phyloP scores from a whole-genome alignment of 2,113 vertebrate species.

The Aplodontia rufa region DNA sequence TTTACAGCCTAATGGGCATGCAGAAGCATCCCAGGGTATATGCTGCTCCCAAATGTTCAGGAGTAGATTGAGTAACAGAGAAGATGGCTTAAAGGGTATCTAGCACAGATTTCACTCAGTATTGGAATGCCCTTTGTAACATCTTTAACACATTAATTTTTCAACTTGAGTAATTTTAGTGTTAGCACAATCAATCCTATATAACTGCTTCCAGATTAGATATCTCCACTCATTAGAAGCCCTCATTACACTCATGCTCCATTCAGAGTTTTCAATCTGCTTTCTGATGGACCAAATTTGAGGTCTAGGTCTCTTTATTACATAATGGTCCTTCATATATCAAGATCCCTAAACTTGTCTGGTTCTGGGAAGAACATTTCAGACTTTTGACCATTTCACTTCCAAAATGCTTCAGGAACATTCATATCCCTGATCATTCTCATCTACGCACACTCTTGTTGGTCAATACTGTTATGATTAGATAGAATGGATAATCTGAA shows the following conservation, averaged over 20 bases:
- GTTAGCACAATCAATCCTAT: neutral
- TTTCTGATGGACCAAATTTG: neutral
- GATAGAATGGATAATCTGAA: neutral
- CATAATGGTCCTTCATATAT: neutral
- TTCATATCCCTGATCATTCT: neutral
- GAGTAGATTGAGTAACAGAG: neutral
- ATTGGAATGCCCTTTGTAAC: neutral
- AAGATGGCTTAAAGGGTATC: neutral
- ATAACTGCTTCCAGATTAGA: neutral
- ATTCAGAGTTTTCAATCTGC: neutral
- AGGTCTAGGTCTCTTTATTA: neutral
- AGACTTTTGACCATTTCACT: neutral
- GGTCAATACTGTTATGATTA: neutral
- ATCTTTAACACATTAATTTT: neutral
- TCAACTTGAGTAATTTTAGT: neutral
- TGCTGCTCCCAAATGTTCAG: neutral
- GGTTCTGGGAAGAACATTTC: neutral
- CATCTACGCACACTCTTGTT: neutral
- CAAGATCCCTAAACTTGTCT: neutral
- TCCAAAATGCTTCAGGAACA: neutral
- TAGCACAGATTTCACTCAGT: neutral
- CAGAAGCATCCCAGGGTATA: neutral
- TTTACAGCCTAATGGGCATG: neutral
- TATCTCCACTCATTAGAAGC: neutral
- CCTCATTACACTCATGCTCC: accelerated